phyloP scores from a whole-genome alignment of 35 echinoderm and acorn worm species.

The Stichopus chloronotus region DNA sequence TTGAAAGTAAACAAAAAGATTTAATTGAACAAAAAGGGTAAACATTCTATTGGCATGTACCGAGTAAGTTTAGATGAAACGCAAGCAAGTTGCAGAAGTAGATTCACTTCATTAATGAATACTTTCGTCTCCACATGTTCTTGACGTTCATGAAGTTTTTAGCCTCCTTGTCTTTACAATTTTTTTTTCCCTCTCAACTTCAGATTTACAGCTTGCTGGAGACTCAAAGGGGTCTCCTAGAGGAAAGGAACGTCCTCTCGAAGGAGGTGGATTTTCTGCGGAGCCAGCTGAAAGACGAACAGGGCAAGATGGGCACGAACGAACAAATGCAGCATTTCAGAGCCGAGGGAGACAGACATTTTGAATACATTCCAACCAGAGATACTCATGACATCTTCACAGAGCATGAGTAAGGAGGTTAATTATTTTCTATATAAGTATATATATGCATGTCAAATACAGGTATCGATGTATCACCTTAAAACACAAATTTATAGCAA shows the following conservation, averaged over 20 bases:
- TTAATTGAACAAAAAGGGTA: no score
- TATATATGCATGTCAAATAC: no score
- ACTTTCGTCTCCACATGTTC: no score
- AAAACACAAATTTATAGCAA: no score
- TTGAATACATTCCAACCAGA: conserved; percentile 40
- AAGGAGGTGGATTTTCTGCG: conserved; percentile 88
- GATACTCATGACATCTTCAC: neutral
- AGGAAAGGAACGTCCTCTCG: conserved; percentile 74
- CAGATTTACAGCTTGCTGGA: conserved; percentile 80
- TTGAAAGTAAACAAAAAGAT: no score
- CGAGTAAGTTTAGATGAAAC: no score
- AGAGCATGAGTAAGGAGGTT: conserved; percentile 21
- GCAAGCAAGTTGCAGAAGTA: no score
- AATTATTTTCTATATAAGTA: no score
- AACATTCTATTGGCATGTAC: no score
- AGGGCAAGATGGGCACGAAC: neutral
- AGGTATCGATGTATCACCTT: no score
- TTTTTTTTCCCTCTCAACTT: conserved; percentile 12
- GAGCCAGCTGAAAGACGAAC: conserved; percentile 59
- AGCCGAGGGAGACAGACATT: neutral
- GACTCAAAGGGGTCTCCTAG: conserved; percentile 73
- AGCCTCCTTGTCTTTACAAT: neutral
- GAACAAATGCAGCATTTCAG: conserved; percentile 7
- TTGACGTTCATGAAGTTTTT: no score
- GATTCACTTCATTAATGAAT: no score